Evolutionary conservation across 2,797 vertebrate species (phyloP).

Genomic region (Neopelma chrysocephalum): DNA sequence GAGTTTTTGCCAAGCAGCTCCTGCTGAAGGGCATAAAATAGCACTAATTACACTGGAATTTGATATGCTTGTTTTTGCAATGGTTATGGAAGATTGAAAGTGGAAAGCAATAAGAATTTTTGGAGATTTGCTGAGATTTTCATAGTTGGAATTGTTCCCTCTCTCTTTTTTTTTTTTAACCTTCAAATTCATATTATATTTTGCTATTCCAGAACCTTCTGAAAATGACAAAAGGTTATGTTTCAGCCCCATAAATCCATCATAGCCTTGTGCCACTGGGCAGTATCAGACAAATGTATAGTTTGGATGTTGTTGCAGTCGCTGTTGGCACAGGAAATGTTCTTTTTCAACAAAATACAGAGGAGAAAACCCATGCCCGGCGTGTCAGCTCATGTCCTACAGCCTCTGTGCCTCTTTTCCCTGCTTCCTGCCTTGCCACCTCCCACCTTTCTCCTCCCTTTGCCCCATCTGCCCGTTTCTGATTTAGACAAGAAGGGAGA

Average conservation of each 20-base stretch:
- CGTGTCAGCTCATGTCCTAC: not conserved
- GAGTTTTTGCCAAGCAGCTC: not conserved
- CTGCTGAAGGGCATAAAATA: not conserved
- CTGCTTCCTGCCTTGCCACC: not conserved
- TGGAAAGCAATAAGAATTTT: not conserved
- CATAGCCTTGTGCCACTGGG: not conserved
- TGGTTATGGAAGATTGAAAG: not conserved
- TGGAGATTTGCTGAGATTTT: not conserved
- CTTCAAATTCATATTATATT: not conserved
- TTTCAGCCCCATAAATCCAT: not conserved
- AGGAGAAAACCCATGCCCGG: not conserved
- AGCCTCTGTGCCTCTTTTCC: not conserved
- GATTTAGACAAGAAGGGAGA: not conserved
- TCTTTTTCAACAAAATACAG: rapidly evolving
- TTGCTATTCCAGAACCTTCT: not conserved
- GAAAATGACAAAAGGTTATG: not conserved
- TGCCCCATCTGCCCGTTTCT: not conserved
- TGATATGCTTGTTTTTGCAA: not conserved
- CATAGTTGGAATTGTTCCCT: not conserved
- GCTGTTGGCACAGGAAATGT: not conserved
- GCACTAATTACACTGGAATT: not conserved
- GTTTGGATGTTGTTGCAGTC: not conserved
- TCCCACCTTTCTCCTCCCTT: not conserved
- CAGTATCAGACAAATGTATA: not conserved
- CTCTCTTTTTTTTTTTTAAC: not conserved